Base-by-base conservation (phyloP, 1,140 invertebrate species). In the Tetramorium alpestre region DNA sequence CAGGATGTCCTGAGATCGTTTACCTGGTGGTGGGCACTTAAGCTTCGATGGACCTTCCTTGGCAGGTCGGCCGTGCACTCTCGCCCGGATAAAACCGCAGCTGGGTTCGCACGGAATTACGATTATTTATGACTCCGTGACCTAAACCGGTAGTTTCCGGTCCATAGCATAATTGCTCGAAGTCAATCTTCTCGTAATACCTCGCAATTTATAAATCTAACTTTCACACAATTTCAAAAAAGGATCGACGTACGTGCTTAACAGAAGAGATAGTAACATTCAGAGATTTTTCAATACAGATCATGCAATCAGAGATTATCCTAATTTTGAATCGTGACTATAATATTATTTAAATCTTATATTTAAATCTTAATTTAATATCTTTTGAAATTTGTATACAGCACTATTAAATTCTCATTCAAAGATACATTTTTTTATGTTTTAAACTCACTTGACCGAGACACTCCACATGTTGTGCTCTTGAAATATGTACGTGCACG, bases 11-110 rank as follows among this genome's bases (percentile, higher is more conserved):
- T 69, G 67, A 82, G 80, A 73, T 73, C 80, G 67, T 82, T 82
- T 82, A 82, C 80, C 51, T 82, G 64, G 51, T 82, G 18, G 49
- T 73, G 41, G 80, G 67, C 67, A 82, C 80, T 82, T 82, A 82
- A 82, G 80, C 67, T 82, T 82, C 80, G 80, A 82, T 60, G 67
- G 80, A 82, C 80, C 16, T 73, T 16, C 51, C 67, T 82, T 82
- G 69, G 54, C 54, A 73, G 67, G 54, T 73, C 41, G 47, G 44
- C 51, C 25, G 54, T 82, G 80, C 80, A 82, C 67, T 82, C 41
- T 82, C 51, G 80, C 67, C 4, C 25, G 67, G 80, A 73, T 82
- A 82, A 82, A 82, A 82, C 67, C 80, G 67, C 80, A 73, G 41
- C 67, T 82, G 54, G 25, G 67, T 60, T 82, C 80, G 67, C 67